Evolutionary conservation across 1,140 invertebrate genomes (phyloP), one percentile per base, ranked within the genome.

Genomic region (Megathymus violae): DNA sequence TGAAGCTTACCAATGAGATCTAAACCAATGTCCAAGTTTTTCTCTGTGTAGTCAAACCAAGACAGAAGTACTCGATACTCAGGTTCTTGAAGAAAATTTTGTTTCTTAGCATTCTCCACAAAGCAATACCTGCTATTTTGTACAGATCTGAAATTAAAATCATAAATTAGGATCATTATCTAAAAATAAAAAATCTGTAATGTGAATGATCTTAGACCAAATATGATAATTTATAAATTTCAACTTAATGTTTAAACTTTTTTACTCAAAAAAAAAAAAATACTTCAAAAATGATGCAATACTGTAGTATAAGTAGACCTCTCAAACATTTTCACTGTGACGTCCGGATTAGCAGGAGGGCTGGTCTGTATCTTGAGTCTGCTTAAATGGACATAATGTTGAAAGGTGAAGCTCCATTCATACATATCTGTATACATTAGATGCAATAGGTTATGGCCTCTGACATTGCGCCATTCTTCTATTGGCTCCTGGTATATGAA

Each of bases 371-470:
- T 93, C 80, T 97, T 94, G 1, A 97, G 79, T 93, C 98, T 95
- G 13, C 96, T 97, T 16, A 98, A 91, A 76, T 97, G 97, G 7
- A 98, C 97, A 84, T 98, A 97, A 10, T 95, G 95, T 92, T 98
- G 97, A 83, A 98, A 98, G 10, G 96, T 92, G 74, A 95, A 95
- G 41, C 94, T 94, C 94, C 96, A 98, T 58, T 95, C 93, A 0
- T 91, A 71, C 40, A 96, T 94, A 78, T 98, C 94, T 56, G 93
- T 93, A 78, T 98, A 98, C 93, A 98, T 94, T 40, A 97, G 80
- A 31, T 97, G 95, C 83, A 97, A 86, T 38, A 98, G 92, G 91
- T 98, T 98, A 62, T 95, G 93, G 14, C 97, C 97, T 16, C 93
- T 91, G 0, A 97, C 92, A 91, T 97, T 93, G 43, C 96, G 93